Conservation (phyloP, 2,888 invertebrate species). For the Microctonus aethiopoides region DNA sequence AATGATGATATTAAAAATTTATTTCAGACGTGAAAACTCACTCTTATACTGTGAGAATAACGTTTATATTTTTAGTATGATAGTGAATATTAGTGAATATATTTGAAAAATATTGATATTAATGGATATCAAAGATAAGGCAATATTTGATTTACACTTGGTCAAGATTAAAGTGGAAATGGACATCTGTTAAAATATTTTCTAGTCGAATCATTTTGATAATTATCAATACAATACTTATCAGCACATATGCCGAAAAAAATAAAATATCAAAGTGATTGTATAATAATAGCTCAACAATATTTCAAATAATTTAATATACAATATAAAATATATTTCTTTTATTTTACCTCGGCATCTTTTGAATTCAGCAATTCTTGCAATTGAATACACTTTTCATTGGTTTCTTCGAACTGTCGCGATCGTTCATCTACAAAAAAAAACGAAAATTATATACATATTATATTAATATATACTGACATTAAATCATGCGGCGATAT, state of each 20-base stretch:
- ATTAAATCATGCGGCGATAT: neutral
- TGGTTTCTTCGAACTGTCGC: slow-evolving; percentile 56
- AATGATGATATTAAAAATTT: neutral
- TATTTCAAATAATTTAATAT: no score
- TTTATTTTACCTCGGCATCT: slow-evolving; percentile 58
- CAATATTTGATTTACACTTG: slow-evolving; percentile 60
- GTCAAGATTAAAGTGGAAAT: slow-evolving; percentile 59
- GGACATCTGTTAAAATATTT: slow-evolving; percentile 62
- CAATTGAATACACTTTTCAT: slow-evolving; percentile 58
- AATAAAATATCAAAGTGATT: neutral
- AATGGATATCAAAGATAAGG: slow-evolving; percentile 51
- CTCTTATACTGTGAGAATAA: neutral
- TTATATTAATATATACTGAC: neutral
- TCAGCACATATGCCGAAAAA: slow-evolving; percentile 38
- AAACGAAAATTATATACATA: slow-evolving; percentile 22
- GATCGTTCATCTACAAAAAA: slow-evolving; percentile 51
- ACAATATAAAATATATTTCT: no score
- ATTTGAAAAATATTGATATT: slow-evolving; percentile 30
- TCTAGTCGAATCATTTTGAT: slow-evolving; percentile 50
- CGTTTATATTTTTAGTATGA: neutral
- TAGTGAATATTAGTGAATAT: slow-evolving; percentile 6
- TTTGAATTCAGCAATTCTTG: slow-evolving; percentile 61
- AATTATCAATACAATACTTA: slow-evolving; percentile 46
- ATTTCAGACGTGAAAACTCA: neutral
- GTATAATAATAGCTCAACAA: neutral